phyloP scores from a whole-genome alignment of 2,888 invertebrate species.

The Ceraclea dissimilis region DNA sequence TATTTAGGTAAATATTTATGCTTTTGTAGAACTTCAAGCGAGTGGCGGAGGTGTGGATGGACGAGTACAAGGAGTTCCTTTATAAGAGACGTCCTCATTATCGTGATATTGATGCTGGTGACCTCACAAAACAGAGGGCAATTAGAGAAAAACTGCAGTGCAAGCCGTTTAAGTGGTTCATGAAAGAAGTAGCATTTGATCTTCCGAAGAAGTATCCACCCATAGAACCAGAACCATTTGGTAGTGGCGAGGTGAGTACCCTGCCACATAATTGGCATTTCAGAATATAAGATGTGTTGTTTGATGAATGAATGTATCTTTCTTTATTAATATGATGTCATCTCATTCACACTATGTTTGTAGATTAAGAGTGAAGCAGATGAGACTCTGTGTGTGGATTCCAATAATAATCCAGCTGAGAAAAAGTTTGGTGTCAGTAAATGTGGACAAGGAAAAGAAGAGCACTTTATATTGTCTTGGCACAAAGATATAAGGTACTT shows the following conservation, averaged over 20 bases:
- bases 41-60: slow-evolving; percentile 98
- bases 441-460: slow-evolving; percentile 39
- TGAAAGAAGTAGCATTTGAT: slow-evolving; percentile 88
- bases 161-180: slow-evolving; percentile 92
- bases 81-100: slow-evolving; percentile 76
- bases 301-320: slow-evolving; percentile 1
- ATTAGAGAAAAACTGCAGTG: slow-evolving; percentile 71
- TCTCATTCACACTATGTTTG: slow-evolving; percentile 25
- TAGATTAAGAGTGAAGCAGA: slow-evolving; percentile 60
- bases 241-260: slow-evolving; percentile 60
- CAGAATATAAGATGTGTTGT: too few species aligned
- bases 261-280: too few species aligned
- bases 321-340: too few species aligned
- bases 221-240: slow-evolving; percentile 77
- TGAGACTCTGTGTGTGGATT: slow-evolving; percentile 62
- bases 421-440: slow-evolving; percentile 18
- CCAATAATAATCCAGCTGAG: slow-evolving; percentile 8
- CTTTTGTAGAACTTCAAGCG: slow-evolving; percentile 72
- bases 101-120: slow-evolving; percentile 67
- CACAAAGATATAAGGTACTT: slow-evolving; percentile 65
- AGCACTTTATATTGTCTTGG: slow-evolving; percentile 66
- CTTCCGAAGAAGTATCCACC: slow-evolving; percentile 79
- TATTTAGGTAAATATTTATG: too few species aligned
- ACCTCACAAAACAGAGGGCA: slow-evolving; percentile 68
- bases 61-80: slow-evolving; percentile 84